A percentile compares a stretch with the other conserved stretches of the same genome.
Conservation (phyloP, 2,113 vertebrate species). For the Hippocampus barbouri region DNA sequence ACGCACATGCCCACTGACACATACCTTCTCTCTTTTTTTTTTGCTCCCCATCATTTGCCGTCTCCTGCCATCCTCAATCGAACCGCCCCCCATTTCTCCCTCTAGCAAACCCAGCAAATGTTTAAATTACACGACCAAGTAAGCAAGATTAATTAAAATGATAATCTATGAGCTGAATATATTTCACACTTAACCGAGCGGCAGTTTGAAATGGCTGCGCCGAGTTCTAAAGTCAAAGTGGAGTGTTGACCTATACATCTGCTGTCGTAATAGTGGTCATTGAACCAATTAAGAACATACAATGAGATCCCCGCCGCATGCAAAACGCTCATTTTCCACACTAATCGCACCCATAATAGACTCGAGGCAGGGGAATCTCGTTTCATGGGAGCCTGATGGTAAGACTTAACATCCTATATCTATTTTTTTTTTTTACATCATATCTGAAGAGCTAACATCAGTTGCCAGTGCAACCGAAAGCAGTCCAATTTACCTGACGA, state of each 20-base stretch:
- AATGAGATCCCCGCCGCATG: slow-evolving; percentile 39
- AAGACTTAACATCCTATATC: too few species aligned
- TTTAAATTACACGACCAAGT: slow-evolving; percentile 80
- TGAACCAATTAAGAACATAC: slow-evolving; percentile 56
- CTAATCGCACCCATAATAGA: slow-evolving; percentile 39
- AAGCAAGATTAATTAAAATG: slow-evolving; percentile 80
- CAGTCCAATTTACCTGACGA: too few species aligned
- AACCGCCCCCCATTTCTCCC: slow-evolving; percentile 37
- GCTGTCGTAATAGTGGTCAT: slow-evolving; percentile 53
- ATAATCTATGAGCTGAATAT: slow-evolving; percentile 71
- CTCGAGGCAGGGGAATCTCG: not conserved
- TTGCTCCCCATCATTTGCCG: slow-evolving; percentile 32
- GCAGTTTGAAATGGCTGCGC: slow-evolving; percentile 57
- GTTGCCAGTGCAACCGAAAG: too few species aligned
- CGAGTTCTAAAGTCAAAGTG: slow-evolving; percentile 59
- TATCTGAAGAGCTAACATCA: too few species aligned
- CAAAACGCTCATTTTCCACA: slow-evolving; percentile 34
- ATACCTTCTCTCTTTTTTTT: slow-evolving; percentile 7
- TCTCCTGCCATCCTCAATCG: slow-evolving; percentile 36
- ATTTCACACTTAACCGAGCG: slow-evolving; percentile 63
- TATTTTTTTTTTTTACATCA: too few species aligned
- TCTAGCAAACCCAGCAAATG: slow-evolving; percentile 67
- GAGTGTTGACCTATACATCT: slow-evolving; percentile 52
- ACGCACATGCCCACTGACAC: slow-evolving; percentile 20
- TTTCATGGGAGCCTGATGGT: too few species aligned